phyloP scores from a whole-genome alignment of 1,140 invertebrate species.

The Nylanderia fulva region DNA sequence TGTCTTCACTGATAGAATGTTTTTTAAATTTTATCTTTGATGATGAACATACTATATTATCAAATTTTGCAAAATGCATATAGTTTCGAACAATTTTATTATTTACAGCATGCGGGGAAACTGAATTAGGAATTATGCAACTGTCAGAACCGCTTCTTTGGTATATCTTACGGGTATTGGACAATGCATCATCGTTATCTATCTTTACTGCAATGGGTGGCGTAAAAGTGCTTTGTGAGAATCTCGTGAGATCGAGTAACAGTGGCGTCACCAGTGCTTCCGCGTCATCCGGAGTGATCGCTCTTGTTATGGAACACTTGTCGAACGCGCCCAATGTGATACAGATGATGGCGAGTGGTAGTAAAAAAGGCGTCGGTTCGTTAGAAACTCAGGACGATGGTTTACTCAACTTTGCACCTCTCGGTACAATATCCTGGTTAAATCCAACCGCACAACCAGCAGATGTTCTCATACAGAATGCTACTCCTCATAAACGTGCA shows the following conservation, averaged over 20 bases:
- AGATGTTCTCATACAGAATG: slow-evolving; percentile 92
- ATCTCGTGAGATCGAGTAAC: slow-evolving; percentile 86
- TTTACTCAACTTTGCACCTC: slow-evolving; percentile 95
- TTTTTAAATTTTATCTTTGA: no score
- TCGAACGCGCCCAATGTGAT: slow-evolving; percentile 86
- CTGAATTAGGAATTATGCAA: slow-evolving; percentile 84
- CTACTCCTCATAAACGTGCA: slow-evolving; percentile 92
- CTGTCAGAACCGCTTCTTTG: slow-evolving; percentile 92
- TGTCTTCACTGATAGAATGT: no score
- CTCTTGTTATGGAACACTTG: slow-evolving; percentile 89
- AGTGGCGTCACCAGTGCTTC: slow-evolving; percentile 76
- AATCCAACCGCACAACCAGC: slow-evolving; percentile 95
- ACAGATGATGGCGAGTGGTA: slow-evolving; percentile 83
- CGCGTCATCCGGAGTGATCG: slow-evolving; percentile 83
- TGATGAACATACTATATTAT: no score
- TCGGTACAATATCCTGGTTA: slow-evolving; percentile 92
- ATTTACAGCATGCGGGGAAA: slow-evolving; percentile 77
- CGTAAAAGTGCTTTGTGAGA: slow-evolving; percentile 87
- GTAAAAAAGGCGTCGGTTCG: slow-evolving; percentile 87
- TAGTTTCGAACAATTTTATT: neutral
- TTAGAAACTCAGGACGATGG: slow-evolving; percentile 88
- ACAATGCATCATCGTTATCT: slow-evolving; percentile 89
- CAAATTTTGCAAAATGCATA: neutral
- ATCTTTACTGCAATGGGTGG: slow-evolving; percentile 89
- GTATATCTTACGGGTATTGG: slow-evolving; percentile 91